Conservation (phyloP, 2,888 invertebrate genomes). For the Nomada ruficornis region DNA sequence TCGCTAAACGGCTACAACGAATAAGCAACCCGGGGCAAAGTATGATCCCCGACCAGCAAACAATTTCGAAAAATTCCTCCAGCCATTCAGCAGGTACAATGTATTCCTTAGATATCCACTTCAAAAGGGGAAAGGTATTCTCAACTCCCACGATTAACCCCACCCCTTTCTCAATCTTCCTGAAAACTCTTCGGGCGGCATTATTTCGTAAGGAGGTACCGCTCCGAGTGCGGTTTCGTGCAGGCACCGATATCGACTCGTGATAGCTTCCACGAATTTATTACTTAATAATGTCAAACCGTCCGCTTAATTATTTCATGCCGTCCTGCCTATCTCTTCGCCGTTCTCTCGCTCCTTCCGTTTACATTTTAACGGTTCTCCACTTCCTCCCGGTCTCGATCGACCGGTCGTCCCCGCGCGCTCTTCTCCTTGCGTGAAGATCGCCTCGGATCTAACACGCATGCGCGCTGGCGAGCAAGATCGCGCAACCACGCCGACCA, state of each 20-base stretch:
- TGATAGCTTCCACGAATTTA: slow-evolving; percentile 48
- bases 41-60: too few relatives aligned
- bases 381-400: slow-evolving; percentile 72
- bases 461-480: slow-evolving; percentile 28
- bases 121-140: too few relatives aligned
- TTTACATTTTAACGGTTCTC: slow-evolving; percentile 74
- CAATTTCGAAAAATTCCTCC: too few relatives aligned
- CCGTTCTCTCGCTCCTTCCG: slow-evolving; percentile 62
- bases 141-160: background rate
- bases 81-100: too few relatives aligned
- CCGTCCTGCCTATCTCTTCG: slow-evolving; percentile 25
- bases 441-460: slow-evolving; percentile 52
- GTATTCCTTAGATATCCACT: too few relatives aligned
- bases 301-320: slow-evolving; percentile 62
- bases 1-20: background rate
- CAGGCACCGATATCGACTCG: slow-evolving; percentile 12
- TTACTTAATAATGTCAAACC: slow-evolving; percentile 65
- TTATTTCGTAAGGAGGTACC: background rate
- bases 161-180: background rate
- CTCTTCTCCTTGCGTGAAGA: slow-evolving; percentile 47
- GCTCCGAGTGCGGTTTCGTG: slow-evolving; percentile 16
- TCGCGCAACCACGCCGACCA: slow-evolving; percentile 45
- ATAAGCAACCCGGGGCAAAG: too few relatives aligned
- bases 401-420: slow-evolving; percentile 64
- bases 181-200: background rate